Evolutionary conservation across 37 sponge, comb jelly and placozoan species (phyloP).

Genomic region (Hormiphora californensis): DNA sequence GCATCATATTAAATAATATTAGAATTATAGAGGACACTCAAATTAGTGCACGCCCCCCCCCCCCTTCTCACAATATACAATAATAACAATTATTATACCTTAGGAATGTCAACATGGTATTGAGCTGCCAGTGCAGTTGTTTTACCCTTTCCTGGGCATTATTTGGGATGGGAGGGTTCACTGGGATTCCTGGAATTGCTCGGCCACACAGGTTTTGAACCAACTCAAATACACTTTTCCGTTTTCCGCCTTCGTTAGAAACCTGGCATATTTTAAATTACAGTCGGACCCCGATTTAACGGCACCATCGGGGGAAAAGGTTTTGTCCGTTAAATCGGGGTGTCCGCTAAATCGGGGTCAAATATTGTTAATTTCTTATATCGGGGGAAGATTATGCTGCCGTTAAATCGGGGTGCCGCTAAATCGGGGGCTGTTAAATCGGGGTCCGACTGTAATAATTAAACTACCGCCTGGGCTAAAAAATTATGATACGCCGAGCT

Average conservation of each 20-base stretch:
- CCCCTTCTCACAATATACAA: not conserved
- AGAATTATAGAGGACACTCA: not conserved
- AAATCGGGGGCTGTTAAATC: too few relatives aligned
- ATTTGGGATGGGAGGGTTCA: slow-evolving; percentile 67
- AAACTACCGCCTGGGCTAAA: not conserved
- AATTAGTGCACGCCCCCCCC: not conserved
- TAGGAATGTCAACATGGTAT: slow-evolving; percentile 63
- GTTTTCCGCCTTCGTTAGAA: slow-evolving; percentile 23
- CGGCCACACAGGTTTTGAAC: slow-evolving; percentile 71
- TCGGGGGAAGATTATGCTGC: too few relatives aligned
- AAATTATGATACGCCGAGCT: not conserved
- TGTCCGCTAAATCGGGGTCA: too few relatives aligned
- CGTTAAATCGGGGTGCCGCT: too few relatives aligned
- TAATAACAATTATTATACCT: slow-evolving; percentile 53
- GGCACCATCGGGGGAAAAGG: too few relatives aligned
- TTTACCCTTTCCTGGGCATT: slow-evolving; percentile 64
- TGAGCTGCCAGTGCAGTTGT: slow-evolving; percentile 62
- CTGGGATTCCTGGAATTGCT: slow-evolving; percentile 71
- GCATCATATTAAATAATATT: not conserved
- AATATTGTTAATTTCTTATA: too few relatives aligned
- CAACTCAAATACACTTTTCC: slow-evolving; percentile 61
- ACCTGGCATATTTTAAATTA: slow-evolving; percentile 16
- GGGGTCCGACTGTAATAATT: too few relatives aligned
- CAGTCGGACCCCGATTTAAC: too few relatives aligned
- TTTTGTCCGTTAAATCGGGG: too few relatives aligned